Base-by-base conservation (phyloP, 2,888 invertebrate species). In the Orgyia antiqua region DNA sequence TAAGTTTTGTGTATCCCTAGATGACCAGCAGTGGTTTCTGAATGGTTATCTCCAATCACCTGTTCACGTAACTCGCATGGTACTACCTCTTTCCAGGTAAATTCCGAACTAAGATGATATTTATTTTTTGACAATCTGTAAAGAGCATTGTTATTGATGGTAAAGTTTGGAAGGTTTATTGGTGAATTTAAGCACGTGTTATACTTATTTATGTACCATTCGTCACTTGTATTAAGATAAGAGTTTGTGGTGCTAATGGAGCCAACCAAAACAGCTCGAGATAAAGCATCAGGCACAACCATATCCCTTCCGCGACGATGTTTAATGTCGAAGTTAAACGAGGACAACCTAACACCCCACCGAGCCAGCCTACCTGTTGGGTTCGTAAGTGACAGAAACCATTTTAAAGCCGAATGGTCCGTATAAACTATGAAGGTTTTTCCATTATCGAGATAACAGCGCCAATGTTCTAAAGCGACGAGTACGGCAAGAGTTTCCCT, bases 401-500 rank as follows among this genome's bases (percentile, higher is more conserved):
- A 53, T 33, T 50, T 52, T 0, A 57, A 9, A 2, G 53, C 42
- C n/a, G n/a, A n/a, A n/a, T n/a, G n/a, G n/a, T n/a, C n/a, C n/a
- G n/a, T n/a, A n/a, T n/a, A n/a, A n/a, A n/a, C n/a, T n/a, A n/a
- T n/a, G n/a, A n/a, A n/a, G n/a, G n/a, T n/a, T n/a, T n/a, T n/a
- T n/a, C n/a, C n/a, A n/a, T n/a, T n/a, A n/a, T n/a, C n/a, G n/a
- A n/a, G n/a, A n/a, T n/a, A n/a, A n/a, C n/a, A n/a, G 7, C 51
- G 36, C 53, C 51, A 60, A 9, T 58, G 49, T 25, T 59, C 58
- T 0, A 58, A 9, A 2, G 57, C 59, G 0, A 11, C 12, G 0
- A 59, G 13, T 0, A 57, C 57, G 2, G 58, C 57, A 0, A 60
- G 19, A 0, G 54, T 26, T 24, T 60, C 58, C 0, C 56, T 25